These are phyloP conservation scores for Morinoia aosen DNA, from an alignment of 2,888 invertebrate species.

Conservation along the genomic window DNA sequence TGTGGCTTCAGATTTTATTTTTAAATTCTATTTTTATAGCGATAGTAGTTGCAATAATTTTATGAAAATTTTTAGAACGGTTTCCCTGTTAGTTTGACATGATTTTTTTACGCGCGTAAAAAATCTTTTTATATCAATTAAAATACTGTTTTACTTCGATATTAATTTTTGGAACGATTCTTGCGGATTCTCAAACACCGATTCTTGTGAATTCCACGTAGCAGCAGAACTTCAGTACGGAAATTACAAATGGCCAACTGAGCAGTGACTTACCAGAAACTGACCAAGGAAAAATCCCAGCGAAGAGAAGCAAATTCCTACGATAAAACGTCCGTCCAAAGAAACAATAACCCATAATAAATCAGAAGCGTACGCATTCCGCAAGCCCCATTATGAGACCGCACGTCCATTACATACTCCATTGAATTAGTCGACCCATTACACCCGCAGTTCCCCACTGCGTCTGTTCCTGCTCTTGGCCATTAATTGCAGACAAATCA, in stretches of 20 bases:
- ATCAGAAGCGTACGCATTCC: not conserved
- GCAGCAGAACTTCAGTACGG: no score
- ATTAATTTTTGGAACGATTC: no score
- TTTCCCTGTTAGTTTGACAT: not conserved
- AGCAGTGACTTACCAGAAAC: no score
- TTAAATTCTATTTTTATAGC: not conserved
- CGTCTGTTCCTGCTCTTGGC: not conserved
- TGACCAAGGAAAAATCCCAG: not conserved
- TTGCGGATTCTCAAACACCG: no score
- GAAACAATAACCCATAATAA: not conserved
- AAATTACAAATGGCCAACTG: no score
- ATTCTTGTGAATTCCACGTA: no score
- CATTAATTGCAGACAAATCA: conserved; percentile 18
- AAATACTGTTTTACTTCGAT: no score
- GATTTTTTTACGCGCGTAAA: not conserved
- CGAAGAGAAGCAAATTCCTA: not conserved
- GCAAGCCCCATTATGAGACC: not conserved
- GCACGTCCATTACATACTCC: conserved; percentile 23
- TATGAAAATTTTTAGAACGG: not conserved
- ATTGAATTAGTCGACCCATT: conserved; percentile 26
- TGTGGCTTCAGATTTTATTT: not conserved
- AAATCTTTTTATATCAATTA: not conserved
- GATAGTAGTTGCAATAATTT: not conserved
- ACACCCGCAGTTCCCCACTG: not conserved
- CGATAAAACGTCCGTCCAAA: not conserved